Percentiles rank a stretch among this genome's conserved stretches.
Evolutionary conservation across 2,113 vertebrate genomes (phyloP).

Genomic region (Crypturellus undulatus): DNA sequence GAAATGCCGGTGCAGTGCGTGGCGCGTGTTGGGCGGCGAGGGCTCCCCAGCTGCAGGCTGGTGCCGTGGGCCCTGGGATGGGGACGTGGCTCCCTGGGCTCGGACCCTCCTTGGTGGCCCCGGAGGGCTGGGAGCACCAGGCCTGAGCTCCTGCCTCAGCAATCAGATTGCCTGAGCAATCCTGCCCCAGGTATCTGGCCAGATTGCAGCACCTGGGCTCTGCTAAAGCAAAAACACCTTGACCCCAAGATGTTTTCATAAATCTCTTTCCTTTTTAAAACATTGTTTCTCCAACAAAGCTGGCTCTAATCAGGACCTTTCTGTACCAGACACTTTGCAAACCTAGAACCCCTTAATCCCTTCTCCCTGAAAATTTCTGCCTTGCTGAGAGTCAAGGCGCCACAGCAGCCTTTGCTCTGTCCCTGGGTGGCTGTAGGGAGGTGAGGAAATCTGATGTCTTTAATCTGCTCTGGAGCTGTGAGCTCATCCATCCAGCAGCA

Average conservation of each 20-base stretch:
- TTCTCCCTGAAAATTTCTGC: background rate
- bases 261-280: background rate
- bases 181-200: background rate
- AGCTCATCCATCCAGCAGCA: too few relatives aligned
- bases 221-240: background rate
- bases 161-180: too few relatives aligned
- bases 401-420: background rate
- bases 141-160: background rate
- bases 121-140: accelerated
- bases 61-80: too few relatives aligned
- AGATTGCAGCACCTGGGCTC: background rate
- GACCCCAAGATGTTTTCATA: background rate
- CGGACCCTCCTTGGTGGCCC: background rate
- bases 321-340: background rate
- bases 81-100: background rate
- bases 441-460: background rate
- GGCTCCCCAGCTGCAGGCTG: too few relatives aligned
- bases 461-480: background rate
- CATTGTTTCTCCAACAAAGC: background rate
- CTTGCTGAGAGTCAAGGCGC: background rate
- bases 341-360: background rate
- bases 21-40: too few relatives aligned
- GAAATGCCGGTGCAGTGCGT: too few relatives aligned
- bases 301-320: background rate
- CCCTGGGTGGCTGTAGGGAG: background rate